Base-by-base conservation (phyloP, 1,140 invertebrate species). In the Macrobrachium nipponense region DNA sequence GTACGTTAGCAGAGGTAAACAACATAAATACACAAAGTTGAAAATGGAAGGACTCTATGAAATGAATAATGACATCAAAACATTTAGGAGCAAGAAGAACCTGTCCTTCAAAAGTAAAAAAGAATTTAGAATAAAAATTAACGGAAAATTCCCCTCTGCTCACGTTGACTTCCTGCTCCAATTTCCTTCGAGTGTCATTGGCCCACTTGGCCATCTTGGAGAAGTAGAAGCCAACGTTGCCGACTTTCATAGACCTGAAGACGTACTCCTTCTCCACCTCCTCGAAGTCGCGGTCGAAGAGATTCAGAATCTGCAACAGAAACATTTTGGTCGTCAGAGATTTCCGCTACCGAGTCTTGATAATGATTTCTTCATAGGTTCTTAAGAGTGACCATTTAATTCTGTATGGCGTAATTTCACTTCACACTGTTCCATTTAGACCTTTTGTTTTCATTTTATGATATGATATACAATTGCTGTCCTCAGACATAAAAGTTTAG, bases 151-250 rank as follows among this genome's bases (percentile, higher is more conserved):
- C 3, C 6, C 15, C 23, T 15, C 58, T 27, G 75, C 87, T 80
- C 72, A 86, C 78, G 79, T 86, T 86, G 27, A 86, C 82, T 72
- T 88, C 84, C 14, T 81, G 82, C 27, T 88, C 82, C 43, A 88
- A 73, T 15, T 80, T 82, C 80, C 64, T 86, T 58, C 84, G 83
- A 11, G 87, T 86, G 51, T 85, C 80, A 3, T 80, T 43, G 12
- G 82, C 83, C 87, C 87, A 88, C 36, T 77, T 80, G n/a, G 87
- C 87, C 81, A 88, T 85, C 62, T 82, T 76, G 64, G 82, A 82
- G 79, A 77, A 86, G 80, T 80, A 86, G 87, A 88, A 88, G 15
- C 80, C 80, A 12, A 68, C 78, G 12, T 62, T 75, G 5, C 75
- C 82, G 10, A 82, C 87, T 27, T 79, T 77, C 87, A 88, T 81